These are phyloP conservation scores for Dromius quadrimaculatus DNA, from an alignment of 2,888 invertebrate genomes.

Conservation along the genomic window DNA sequence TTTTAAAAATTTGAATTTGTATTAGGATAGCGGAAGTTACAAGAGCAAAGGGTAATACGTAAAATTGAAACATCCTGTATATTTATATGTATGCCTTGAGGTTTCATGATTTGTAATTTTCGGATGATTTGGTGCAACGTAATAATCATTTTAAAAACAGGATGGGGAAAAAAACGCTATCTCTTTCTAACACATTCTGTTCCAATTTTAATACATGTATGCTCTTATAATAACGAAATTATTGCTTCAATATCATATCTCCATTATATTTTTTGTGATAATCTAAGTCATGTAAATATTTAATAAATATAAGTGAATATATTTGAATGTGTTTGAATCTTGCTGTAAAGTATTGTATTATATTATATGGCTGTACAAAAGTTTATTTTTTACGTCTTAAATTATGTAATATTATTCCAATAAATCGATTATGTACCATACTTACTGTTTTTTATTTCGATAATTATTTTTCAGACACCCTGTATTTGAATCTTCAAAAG, in stretches of 20 bases:
- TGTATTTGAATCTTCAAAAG: too few species aligned
- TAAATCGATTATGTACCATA: too few species aligned
- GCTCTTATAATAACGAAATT: neutral
- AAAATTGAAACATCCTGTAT: too few species aligned
- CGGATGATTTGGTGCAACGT: too few species aligned
- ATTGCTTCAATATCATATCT: neutral
- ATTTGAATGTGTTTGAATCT: slow-evolving; percentile 4
- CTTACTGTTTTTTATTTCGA: too few species aligned
- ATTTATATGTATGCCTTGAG: too few species aligned
- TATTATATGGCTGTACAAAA: slow-evolving; percentile 23
- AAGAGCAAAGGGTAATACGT: too few species aligned
- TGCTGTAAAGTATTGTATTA: slow-evolving; percentile 28
- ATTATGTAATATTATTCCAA: slow-evolving; percentile 23
- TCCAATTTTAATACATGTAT: neutral
- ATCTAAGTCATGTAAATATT: slow-evolving; percentile 20
- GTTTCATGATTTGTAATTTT: too few species aligned
- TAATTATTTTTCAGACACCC: too few species aligned
- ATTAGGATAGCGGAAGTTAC: too few species aligned
- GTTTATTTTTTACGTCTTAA: slow-evolving; percentile 28
- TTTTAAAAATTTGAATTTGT: too few species aligned
- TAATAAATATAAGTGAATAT: neutral
- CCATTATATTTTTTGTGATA: neutral
- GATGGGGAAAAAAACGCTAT: slow-evolving; percentile 24
- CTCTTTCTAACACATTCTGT: slow-evolving; percentile 6
- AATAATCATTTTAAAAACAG: neutral